Base-by-base conservation (phyloP, 1,140 invertebrate genomes). In the Bombus consobrinus region DNA sequence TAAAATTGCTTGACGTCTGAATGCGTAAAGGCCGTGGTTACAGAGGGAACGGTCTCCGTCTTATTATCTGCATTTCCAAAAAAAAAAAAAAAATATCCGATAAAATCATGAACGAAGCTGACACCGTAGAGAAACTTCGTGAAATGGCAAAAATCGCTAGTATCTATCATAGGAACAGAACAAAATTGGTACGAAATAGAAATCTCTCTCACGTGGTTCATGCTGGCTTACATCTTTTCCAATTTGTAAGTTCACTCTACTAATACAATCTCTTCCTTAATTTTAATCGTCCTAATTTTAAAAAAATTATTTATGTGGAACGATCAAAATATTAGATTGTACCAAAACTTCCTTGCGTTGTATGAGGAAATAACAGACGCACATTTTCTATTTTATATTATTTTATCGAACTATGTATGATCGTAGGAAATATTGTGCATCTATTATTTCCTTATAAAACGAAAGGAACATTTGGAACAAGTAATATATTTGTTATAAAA, bases 131-230 rank as follows among this genome's bases (percentile, higher is more conserved):
- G 22, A 92, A 85, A 72, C 89, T 94, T 69, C 91, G 85, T 47
- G 91, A 93, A 87, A 86, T 90, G 72, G 93, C 92, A 37, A 92
- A 90, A 91, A 88, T 91, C 78, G 93, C 92, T 13, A 93, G 92
- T 81, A 89, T 93, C 64, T 91, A 91, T 87, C 89, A 93, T 73
- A 88, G 72, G 41, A 73, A 76, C 18, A 75, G 86, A 62, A 34
- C 78, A 74, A 83, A 74, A 78, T 94, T 94, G 81, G 79, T 83
- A 43, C 93, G 91, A 82, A 94, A 94, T 86, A 79, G 78, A 32
- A 91, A 92, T 88, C 88, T 92, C 43, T 90, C 91, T 28, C 86
- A 92, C 53, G n/a, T 94, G 32, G 93, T 94, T 13, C 93, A 94
- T 68, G 94, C 90, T 57, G 81, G 88, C 80, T 85, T 94, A 37